Evolutionary conservation across 2,888 invertebrate genomes (phyloP).

Genomic region (Amphipyra tragopoginis): DNA sequence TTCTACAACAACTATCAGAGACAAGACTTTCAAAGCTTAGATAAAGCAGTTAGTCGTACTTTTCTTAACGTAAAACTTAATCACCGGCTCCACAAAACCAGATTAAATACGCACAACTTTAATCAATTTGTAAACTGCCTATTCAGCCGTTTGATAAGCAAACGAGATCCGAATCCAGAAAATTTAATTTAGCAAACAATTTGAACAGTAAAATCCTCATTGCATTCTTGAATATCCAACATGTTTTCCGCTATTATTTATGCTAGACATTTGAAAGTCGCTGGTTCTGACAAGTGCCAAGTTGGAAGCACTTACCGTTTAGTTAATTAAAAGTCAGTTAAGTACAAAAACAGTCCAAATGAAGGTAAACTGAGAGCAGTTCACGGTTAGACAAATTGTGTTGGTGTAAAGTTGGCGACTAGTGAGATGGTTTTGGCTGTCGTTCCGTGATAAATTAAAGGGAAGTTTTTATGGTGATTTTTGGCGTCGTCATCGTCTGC

Average conservation of each 20-base stretch:
- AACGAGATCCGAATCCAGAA: conserved; percentile 5
- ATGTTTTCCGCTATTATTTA: conserved; percentile 46
- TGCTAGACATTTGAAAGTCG: conserved; percentile 35
- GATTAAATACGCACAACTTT: conserved; percentile 36
- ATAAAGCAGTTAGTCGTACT: conserved; percentile 33
- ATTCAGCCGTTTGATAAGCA: conserved; percentile 23
- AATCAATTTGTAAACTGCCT: conserved; percentile 31
- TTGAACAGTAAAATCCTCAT: conserved; percentile 18
- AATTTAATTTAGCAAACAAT: conserved; percentile 29
- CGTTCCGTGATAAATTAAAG: conserved; percentile 31
- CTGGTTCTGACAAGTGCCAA: conserved; percentile 50
- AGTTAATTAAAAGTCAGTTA: conserved; percentile 57
- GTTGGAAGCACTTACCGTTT: conserved; percentile 43
- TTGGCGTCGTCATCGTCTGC: no score
- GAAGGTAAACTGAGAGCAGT: conserved; percentile 35
- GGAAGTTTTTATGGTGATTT: conserved; percentile 13
- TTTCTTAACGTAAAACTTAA: conserved; percentile 39
- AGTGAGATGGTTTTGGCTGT: conserved; percentile 13
- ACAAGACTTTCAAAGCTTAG: conserved; percentile 23
- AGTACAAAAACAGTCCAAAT: conserved; percentile 52
- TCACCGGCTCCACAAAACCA: conserved; percentile 16
- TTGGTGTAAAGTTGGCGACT: conserved; percentile 38
- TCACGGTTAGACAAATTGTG: conserved; percentile 45
- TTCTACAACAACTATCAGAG: conserved; percentile 27
- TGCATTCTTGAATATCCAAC: conserved; percentile 33